These are phyloP conservation scores for Tiphia femorata DNA, from an alignment of 2,888 invertebrate genomes.

Conservation along the genomic window DNA sequence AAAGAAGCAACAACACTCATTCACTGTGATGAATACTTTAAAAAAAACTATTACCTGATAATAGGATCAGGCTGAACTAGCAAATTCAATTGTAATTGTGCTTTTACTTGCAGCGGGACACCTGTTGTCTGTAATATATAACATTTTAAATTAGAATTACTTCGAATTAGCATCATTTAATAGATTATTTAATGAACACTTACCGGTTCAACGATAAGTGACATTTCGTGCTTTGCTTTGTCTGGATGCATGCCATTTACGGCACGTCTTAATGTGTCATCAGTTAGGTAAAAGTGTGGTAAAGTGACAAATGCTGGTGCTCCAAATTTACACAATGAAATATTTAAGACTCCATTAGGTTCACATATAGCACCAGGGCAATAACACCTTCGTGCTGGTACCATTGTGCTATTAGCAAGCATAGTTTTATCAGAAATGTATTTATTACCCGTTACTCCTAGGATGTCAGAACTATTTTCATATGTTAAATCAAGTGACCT, in stretches of 20 bases:
- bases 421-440: slow-evolving; percentile 75
- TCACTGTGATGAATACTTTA: no score
- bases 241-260: slow-evolving; percentile 79
- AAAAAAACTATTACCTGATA: slow-evolving; percentile 70
- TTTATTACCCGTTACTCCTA: slow-evolving; percentile 71
- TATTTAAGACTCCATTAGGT: slow-evolving; percentile 77
- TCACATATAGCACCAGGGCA: slow-evolving; percentile 71
- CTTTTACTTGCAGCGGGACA: slow-evolving; percentile 81
- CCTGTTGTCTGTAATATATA: slow-evolving; percentile 73
- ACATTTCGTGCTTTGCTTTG: slow-evolving; percentile 76
- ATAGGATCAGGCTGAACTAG: slow-evolving; percentile 71
- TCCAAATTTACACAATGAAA: slow-evolving; percentile 80
- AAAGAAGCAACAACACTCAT: no score
- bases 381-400: slow-evolving; percentile 77
- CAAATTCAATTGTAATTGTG: slow-evolving; percentile 84
- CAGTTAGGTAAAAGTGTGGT: slow-evolving; percentile 85
- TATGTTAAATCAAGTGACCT: slow-evolving; percentile 68
- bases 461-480: slow-evolving; percentile 61
- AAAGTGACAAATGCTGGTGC: slow-evolving; percentile 87
- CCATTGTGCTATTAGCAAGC: slow-evolving; percentile 80
- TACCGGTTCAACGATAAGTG: slow-evolving; percentile 79
- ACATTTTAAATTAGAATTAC: background rate
- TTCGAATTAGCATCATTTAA: background rate
- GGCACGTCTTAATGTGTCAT: slow-evolving; percentile 75
- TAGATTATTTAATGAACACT: slow-evolving; percentile 39